These are phyloP conservation scores for Coranthus polyacanthus DNA, from an alignment of 2,797 vertebrate genomes.

Conservation along the genomic window DNA sequence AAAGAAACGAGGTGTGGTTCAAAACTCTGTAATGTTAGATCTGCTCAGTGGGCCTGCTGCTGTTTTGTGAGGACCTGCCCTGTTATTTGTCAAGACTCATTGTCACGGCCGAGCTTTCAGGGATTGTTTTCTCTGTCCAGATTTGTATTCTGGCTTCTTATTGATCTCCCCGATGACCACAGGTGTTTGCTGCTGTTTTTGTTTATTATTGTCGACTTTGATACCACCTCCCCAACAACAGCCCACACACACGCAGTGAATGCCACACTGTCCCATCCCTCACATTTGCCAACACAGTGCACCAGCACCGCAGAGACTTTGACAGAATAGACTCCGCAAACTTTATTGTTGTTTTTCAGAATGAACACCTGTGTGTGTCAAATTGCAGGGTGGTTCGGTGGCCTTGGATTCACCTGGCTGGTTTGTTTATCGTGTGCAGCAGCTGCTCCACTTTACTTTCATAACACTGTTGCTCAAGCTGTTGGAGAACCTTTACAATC, in stretches of 20 bases:
- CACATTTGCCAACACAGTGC: constrained; percentile 3
- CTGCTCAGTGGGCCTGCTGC: constrained; percentile 25
- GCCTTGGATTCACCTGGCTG: constrained; percentile 36
- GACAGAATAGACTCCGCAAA: constrained; percentile 15
- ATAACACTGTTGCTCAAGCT: constrained; percentile 16
- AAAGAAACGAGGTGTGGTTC: constrained; percentile 28
- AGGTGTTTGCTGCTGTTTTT: constrained; percentile 35
- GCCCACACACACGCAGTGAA: constrained; percentile 14
- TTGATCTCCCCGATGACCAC: constrained; percentile 26
- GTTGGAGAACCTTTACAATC: constrained; percentile 14
- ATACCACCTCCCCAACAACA: constrained; percentile 1
- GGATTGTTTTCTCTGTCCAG: constrained; percentile 11
- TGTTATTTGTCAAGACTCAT: neutral
- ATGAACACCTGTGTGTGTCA: constrained; percentile 20
- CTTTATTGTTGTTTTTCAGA: constrained; percentile 40
- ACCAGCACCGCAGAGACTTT: constrained; percentile 26
- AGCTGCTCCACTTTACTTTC: constrained; percentile 36
- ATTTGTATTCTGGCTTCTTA: constrained; percentile 30
- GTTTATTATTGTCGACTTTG: constrained; percentile 21
- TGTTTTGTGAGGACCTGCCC: neutral
- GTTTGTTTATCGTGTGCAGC: constrained; percentile 26
- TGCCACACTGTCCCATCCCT: constrained; percentile 4
- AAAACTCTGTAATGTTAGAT: constrained; percentile 38
- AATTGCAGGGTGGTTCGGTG: neutral
- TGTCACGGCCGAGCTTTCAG: constrained; percentile 14